Conservation (phyloP, 2,888 invertebrate genomes). For the Apocheima hispidaria region DNA sequence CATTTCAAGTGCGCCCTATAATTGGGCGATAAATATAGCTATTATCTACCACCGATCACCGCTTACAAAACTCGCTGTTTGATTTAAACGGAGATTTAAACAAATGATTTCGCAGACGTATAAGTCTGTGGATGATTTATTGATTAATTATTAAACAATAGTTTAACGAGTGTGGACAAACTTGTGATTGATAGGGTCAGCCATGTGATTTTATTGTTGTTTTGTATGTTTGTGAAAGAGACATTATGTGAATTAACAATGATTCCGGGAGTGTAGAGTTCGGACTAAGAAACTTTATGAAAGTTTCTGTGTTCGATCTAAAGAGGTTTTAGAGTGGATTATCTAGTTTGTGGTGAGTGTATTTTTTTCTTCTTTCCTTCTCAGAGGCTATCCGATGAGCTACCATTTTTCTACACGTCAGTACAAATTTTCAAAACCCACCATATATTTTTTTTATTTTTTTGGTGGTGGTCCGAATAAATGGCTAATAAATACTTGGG, state of each 20-base stretch:
- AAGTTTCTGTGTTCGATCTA: conserved; percentile 4
- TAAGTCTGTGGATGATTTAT: neutral
- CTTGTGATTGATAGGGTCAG: neutral
- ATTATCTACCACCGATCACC: no score
- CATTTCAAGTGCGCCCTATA: conserved; percentile 49
- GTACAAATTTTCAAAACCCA: no score
- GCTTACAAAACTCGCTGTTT: neutral
- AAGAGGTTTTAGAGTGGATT: neutral
- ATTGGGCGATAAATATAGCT: conserved; percentile 49
- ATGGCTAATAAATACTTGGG: no score
- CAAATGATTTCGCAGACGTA: no score
- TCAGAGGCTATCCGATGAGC: no score
- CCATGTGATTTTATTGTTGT: conserved; percentile 4
- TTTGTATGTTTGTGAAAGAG: no score
- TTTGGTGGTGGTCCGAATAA: neutral
- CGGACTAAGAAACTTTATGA: conserved; percentile 5
- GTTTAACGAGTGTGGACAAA: conserved; percentile 1
- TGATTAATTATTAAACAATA: neutral
- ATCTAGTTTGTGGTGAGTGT: conserved; percentile 1
- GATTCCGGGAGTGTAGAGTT: conserved; percentile 9
- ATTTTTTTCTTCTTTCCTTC: neutral
- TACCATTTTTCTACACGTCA: no score
- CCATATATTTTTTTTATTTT: no score
- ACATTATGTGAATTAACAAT: conserved; percentile 14
- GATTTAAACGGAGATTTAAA: neutral